These are phyloP conservation scores for Ectemnius lituratus DNA, from an alignment of 2,888 invertebrate species.

Conservation along the genomic window DNA sequence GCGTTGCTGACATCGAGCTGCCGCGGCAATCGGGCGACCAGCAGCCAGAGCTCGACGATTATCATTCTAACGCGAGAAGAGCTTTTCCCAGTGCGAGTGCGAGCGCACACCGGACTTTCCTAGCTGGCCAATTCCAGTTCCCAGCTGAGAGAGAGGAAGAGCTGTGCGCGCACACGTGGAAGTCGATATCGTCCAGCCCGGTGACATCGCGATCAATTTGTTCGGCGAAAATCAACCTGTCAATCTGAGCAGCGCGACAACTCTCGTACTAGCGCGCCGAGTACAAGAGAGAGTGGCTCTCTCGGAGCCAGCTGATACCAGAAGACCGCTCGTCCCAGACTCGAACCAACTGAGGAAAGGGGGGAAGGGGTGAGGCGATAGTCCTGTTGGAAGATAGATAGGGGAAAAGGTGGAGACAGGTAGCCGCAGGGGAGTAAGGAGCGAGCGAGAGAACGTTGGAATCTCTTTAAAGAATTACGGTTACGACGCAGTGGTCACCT, in stretches of 20 bases:
- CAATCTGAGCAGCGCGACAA: slow-evolving; percentile 34
- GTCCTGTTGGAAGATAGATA: not conserved
- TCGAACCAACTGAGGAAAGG: slow-evolving; percentile 5
- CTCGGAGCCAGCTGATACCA: not conserved
- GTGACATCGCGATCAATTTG: slow-evolving; percentile 53
- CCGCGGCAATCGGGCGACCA: too few relatives aligned
- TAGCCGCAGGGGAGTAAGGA: not conserved
- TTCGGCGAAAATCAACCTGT: slow-evolving; percentile 49
- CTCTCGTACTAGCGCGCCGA: not conserved
- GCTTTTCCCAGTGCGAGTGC: slow-evolving; percentile 12
- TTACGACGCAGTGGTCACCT: slow-evolving; percentile 45
- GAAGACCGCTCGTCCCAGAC: not conserved
- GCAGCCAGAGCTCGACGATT: not conserved
- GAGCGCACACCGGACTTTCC: slow-evolving; percentile 1
- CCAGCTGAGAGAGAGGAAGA: too few relatives aligned
- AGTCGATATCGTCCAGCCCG: slow-evolving; percentile 25
- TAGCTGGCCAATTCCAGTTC: too few relatives aligned
- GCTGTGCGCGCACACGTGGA: too few relatives aligned
- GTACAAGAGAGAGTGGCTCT: not conserved
- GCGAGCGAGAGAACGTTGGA: slow-evolving; percentile 25
- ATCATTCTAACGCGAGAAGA: slow-evolving; percentile 27
- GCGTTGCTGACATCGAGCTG: too few relatives aligned
- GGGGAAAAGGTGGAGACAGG: slow-evolving; percentile 8
- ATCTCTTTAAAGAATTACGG: slow-evolving; percentile 49
- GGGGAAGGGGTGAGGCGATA: slow-evolving; percentile 3